These are phyloP conservation scores for Rostratula benghalensis DNA, from an alignment of 2,113 vertebrate species.

Conservation along the genomic window DNA sequence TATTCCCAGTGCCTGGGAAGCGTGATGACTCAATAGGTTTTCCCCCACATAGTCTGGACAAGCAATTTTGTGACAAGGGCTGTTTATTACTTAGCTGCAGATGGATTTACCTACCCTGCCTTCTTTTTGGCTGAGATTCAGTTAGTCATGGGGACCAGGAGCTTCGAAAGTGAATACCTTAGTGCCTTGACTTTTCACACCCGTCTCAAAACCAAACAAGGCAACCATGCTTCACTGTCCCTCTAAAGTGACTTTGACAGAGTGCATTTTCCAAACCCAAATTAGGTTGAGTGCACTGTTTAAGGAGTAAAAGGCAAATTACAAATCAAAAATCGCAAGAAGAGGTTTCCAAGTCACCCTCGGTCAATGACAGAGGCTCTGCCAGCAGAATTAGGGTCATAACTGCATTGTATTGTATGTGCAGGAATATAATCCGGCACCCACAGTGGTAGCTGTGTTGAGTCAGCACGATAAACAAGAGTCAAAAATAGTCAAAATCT, in stretches of 20 bases:
- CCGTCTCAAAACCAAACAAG: background rate
- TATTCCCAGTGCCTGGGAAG: background rate
- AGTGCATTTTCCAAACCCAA: background rate
- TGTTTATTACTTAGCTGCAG: background rate
- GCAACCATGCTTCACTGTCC: background rate
- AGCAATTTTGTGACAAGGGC: background rate
- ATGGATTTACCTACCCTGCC: background rate
- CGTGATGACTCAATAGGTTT: conserved; percentile 7
- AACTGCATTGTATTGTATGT: background rate
- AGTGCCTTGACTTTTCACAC: background rate
- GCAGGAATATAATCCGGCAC: background rate
- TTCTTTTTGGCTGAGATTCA: background rate
- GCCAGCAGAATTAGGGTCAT: conserved; percentile 7
- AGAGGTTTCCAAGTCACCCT: conserved; percentile 9
- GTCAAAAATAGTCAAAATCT: background rate
- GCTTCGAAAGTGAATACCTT: background rate
- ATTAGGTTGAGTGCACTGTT: background rate
- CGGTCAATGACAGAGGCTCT: background rate
- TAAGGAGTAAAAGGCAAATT: background rate
- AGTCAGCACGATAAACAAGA: conserved; percentile 27
- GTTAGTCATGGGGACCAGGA: background rate
- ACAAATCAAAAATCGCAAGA: background rate
- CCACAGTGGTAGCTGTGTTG: background rate
- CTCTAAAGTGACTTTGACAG: background rate
- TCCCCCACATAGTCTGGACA: background rate